These are phyloP conservation scores for Troides helena DNA, from an alignment of 2,888 invertebrate species.

Conservation along the genomic window DNA sequence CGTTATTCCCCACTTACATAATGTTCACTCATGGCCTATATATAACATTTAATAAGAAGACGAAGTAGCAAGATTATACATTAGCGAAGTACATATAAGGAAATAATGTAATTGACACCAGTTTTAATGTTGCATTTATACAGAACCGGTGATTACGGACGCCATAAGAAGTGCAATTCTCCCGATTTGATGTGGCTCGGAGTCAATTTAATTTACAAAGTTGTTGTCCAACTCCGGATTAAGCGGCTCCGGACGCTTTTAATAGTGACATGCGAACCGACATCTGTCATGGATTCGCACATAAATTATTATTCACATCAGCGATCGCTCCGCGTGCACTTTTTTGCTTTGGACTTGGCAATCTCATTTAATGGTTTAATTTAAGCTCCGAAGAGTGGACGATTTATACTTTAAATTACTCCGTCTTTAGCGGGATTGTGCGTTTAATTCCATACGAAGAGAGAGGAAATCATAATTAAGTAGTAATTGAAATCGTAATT, in stretches of 20 bases:
- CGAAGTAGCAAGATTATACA: slow-evolving; percentile 48
- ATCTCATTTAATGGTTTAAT: slow-evolving; percentile 30
- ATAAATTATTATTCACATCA: slow-evolving; percentile 31
- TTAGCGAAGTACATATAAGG: slow-evolving; percentile 65
- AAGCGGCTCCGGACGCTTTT: slow-evolving; percentile 44
- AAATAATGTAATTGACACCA: slow-evolving; percentile 73
- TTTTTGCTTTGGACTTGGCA: slow-evolving; percentile 19
- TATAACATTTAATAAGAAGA: slow-evolving; percentile 67
- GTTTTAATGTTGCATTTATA: slow-evolving; percentile 73
- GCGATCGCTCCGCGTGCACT: slow-evolving; percentile 14
- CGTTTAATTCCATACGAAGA: slow-evolving; percentile 3
- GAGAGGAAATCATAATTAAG: not conserved
- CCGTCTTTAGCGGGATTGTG: slow-evolving; percentile 10
- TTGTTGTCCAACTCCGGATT: slow-evolving; percentile 69
- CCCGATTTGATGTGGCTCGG: slow-evolving; percentile 53
- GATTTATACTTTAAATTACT: slow-evolving; percentile 21
- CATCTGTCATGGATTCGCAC: slow-evolving; percentile 52
- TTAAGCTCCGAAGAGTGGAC: slow-evolving; percentile 20
- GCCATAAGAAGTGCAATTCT: slow-evolving; percentile 68
- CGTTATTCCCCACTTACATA: slow-evolving; percentile 14
- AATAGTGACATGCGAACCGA: slow-evolving; percentile 57
- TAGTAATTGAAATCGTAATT: not conserved
- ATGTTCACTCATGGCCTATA: slow-evolving; percentile 37
- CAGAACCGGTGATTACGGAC: slow-evolving; percentile 62
- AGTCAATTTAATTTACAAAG: slow-evolving; percentile 77